phyloP scores from a whole-genome alignment of 2,113 vertebrate species.

The Cottus gobio region DNA sequence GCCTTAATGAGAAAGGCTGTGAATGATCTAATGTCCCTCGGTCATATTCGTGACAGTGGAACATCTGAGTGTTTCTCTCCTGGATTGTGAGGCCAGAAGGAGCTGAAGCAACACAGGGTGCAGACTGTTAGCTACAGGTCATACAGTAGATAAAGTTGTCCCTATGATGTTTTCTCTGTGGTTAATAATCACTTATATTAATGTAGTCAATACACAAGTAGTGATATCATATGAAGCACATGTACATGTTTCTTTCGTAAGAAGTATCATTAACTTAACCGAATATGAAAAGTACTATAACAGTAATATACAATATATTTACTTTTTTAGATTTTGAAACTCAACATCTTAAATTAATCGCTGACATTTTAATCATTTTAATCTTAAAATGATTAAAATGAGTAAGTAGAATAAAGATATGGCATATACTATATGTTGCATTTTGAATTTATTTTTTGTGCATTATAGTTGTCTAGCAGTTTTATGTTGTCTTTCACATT shows the following conservation, averaged over 20 bases:
- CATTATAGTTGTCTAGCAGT: neutral
- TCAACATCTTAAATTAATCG: neutral
- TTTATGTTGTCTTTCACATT: neutral
- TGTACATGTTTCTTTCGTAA: neutral
- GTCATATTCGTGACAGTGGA: constrained; percentile 47
- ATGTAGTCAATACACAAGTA: neutral
- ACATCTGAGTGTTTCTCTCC: constrained; percentile 43
- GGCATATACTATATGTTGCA: neutral
- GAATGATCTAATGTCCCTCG: constrained; percentile 48
- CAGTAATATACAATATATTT: neutral
- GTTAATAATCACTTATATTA: constrained; percentile 3
- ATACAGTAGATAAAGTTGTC: neutral
- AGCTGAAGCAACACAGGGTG: constrained; percentile 17
- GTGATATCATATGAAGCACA: neutral
- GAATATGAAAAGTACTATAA: neutral
- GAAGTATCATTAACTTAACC: neutral
- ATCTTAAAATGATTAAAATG: neutral
- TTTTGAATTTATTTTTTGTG: neutral
- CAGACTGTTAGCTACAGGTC: neutral
- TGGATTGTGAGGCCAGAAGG: constrained; percentile 25
- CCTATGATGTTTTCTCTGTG: neutral
- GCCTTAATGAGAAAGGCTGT: constrained; percentile 46
- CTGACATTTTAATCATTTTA: neutral
- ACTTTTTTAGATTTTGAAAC: neutral
- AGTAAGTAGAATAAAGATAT: neutral